Evolutionary conservation across 1,140 invertebrate genomes (phyloP).

Genomic region (Agrypnia vestita): DNA sequence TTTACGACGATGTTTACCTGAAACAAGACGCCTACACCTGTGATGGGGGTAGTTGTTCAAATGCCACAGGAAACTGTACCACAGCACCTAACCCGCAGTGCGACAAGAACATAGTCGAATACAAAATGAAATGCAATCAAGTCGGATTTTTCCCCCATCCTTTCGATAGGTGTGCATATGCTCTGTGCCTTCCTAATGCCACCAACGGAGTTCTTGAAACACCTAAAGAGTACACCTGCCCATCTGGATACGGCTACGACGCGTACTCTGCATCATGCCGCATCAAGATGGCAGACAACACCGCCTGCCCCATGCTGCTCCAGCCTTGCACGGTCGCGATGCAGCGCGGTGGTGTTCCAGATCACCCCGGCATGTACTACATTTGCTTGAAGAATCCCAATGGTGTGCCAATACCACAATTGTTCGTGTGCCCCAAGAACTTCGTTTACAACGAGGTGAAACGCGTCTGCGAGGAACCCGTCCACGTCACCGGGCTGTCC

Average conservation of each 20-base stretch:
- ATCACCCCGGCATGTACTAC: constrained; percentile 66
- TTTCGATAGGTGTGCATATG: constrained; percentile 66
- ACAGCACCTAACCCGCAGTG: constrained; percentile 8
- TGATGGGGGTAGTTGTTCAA: not conserved
- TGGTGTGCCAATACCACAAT: constrained; percentile 3
- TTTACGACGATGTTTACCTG: too few species aligned
- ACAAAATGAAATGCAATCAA: constrained; percentile 37
- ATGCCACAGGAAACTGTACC: constrained; percentile 38
- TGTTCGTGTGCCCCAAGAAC: constrained; percentile 34
- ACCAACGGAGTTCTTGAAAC: not conserved
- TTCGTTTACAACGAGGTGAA: constrained; percentile 11
- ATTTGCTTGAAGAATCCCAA: constrained; percentile 62
- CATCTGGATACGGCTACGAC: constrained; percentile 43
- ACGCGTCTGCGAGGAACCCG: constrained; percentile 15
- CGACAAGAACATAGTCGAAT: constrained; percentile 9
- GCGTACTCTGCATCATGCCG: constrained; percentile 14
- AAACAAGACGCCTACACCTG: constrained; percentile 2
- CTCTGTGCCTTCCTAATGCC: constrained; percentile 64
- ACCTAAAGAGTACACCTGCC: not conserved
- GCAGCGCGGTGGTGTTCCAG: constrained; percentile 64
- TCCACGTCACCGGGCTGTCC: not conserved
- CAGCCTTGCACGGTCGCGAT: constrained; percentile 58
- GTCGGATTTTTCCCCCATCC: constrained; percentile 67
- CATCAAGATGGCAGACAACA: not conserved
- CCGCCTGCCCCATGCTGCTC: not conserved